phyloP scores from a whole-genome alignment of 2,797 vertebrate genomes.

The Chromis chromis region DNA sequence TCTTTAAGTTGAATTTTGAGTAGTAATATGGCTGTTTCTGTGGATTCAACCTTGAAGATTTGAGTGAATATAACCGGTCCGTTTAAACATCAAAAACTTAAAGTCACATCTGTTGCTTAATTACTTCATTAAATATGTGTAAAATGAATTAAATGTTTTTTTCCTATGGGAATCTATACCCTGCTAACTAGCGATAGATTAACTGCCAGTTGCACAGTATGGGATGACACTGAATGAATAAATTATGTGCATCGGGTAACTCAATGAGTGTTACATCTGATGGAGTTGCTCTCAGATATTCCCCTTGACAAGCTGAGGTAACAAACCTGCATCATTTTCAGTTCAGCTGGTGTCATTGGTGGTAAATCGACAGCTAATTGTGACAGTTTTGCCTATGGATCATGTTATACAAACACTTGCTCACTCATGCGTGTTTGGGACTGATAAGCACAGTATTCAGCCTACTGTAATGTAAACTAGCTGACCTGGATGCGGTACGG shows the following conservation, averaged over 20 bases:
- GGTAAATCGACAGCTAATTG: neutral
- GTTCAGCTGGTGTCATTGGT: neutral
- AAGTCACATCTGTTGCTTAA: neutral
- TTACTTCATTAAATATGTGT: slow-evolving; percentile 26
- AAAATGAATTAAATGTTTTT: slow-evolving; percentile 7
- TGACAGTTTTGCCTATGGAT: neutral
- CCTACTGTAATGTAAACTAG: slow-evolving; percentile 54
- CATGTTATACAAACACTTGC: slow-evolving; percentile 1
- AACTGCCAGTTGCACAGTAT: slow-evolving; percentile 72
- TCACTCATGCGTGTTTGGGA: neutral
- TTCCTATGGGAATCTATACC: slow-evolving; percentile 41
- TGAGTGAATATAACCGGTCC: neutral
- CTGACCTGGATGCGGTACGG: slow-evolving; percentile 41
- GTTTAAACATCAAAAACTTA: neutral
- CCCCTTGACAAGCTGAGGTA: slow-evolving; percentile 13
- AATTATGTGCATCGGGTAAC: slow-evolving; percentile 80
- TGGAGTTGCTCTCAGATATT: slow-evolving; percentile 39
- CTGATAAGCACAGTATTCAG: slow-evolving; percentile 26
- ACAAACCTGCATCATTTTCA: slow-evolving; percentile 20
- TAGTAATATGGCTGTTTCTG: neutral
- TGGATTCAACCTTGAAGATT: slow-evolving; percentile 1
- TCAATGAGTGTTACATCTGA: slow-evolving; percentile 71
- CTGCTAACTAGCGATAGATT: slow-evolving; percentile 59
- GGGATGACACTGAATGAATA: slow-evolving; percentile 84
- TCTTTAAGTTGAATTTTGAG: neutral